phyloP scores from a whole-genome alignment of 2,888 invertebrate genomes.

The Cryptus viduatorius region DNA sequence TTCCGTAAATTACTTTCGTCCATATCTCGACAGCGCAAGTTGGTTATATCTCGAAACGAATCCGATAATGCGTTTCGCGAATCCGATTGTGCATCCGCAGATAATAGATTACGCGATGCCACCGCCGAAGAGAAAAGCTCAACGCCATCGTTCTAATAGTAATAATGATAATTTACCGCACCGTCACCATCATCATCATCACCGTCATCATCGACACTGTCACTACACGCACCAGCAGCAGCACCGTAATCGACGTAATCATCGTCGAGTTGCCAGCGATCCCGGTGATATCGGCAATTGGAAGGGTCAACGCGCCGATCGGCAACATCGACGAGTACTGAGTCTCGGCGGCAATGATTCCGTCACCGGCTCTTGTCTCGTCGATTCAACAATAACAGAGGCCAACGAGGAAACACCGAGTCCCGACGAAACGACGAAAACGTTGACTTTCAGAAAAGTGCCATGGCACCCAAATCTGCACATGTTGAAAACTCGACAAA shows the following conservation, averaged over 20 bases:
- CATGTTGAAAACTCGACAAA: conserved; percentile 83
- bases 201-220: conserved; percentile 66
- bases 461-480: conserved; percentile 85
- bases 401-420: conserved; percentile 70
- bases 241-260: conserved; percentile 66
- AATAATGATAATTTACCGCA: conserved; percentile 69
- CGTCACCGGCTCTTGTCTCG: conserved; percentile 64
- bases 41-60: conserved; percentile 80
- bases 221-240: conserved; percentile 63
- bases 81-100: conserved; percentile 68
- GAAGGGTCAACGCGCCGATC: conserved; percentile 57
- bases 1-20: conserved; percentile 68
- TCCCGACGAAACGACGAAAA: conserved; percentile 72
- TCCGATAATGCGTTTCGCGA: conserved; percentile 71
- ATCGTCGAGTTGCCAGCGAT: conserved; percentile 78
- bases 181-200: conserved; percentile 41
- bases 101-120: conserved; percentile 74
- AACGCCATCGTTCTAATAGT: conserved; percentile 70
- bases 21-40: conserved; percentile 79
- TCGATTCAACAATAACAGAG: conserved; percentile 68
- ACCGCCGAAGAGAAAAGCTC: conserved; percentile 73
- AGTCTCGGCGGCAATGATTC: conserved; percentile 73
- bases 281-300: conserved; percentile 73
- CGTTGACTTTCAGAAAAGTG: conserved; percentile 84
- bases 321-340: conserved; percentile 75